phyloP scores from a whole-genome alignment of 2,888 invertebrate species.

The Matsumyia berberina region DNA sequence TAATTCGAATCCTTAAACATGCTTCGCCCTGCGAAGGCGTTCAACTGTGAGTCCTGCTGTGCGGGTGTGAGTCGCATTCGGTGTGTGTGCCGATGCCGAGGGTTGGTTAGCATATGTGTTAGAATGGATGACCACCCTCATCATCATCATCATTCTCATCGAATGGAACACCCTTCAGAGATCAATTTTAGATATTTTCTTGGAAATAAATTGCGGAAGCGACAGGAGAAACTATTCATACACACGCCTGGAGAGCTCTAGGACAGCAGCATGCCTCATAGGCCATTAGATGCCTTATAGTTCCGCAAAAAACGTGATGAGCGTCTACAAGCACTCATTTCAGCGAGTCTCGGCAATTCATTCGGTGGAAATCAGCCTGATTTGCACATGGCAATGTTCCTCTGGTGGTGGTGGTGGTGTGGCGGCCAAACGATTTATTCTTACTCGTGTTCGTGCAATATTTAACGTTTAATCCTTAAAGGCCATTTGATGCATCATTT shows the following conservation, averaged over 20 bases:
- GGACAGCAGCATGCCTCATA: conserved; percentile 13
- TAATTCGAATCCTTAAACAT: conserved; percentile 74
- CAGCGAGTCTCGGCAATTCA: conserved; percentile 41
- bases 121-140: conserved; percentile 62
- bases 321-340: conserved; percentile 69
- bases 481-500: conserved; percentile 76
- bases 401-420: not conserved
- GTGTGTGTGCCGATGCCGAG: conserved; percentile 12
- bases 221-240: conserved; percentile 26
- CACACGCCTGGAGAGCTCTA: not conserved
- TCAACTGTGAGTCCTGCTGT: conserved; percentile 62
- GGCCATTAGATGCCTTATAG: conserved; percentile 67
- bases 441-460: conserved; percentile 63
- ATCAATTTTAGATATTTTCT: conserved; percentile 72
- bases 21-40: conserved; percentile 60
- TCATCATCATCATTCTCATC: conserved; percentile 58
- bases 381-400: conserved; percentile 69
- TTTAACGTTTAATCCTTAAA: conserved; percentile 76
- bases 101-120: conserved; percentile 67
- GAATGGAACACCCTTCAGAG: conserved; percentile 54
- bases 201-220: conserved; percentile 71
- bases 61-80: conserved; percentile 12
- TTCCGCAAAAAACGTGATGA: conserved; percentile 64
- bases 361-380: conserved; percentile 63
- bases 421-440: conserved; percentile 56